phyloP scores from a whole-genome alignment of 2,113 vertebrate genomes.

The Poicephalus gulielmi region DNA sequence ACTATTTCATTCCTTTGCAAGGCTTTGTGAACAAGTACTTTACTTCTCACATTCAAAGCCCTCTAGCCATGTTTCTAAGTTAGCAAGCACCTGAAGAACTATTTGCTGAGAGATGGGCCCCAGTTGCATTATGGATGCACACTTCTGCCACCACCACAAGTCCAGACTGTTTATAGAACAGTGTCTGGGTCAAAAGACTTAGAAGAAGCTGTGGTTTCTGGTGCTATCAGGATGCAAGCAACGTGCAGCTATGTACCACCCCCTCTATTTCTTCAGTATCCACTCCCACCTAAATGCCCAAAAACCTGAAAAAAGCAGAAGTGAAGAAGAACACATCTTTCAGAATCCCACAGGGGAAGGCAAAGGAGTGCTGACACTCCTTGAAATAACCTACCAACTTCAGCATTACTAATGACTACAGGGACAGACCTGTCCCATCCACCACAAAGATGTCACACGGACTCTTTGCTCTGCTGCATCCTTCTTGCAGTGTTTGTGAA shows the following conservation, averaged over 20 bases:
- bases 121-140: neutral
- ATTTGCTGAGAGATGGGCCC: neutral
- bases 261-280: neutral
- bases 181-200: neutral
- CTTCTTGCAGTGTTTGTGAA: neutral
- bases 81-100: neutral
- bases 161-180: neutral
- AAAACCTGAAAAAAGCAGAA: neutral
- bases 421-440: neutral
- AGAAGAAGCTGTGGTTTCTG: neutral
- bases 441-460: neutral
- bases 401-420: neutral
- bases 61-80: neutral
- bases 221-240: neutral
- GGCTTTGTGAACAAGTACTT: neutral
- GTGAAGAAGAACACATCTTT: neutral
- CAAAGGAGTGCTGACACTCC: neutral
- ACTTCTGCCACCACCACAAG: neutral
- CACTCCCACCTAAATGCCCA: neutral
- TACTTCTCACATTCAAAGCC: neutral
- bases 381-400: neutral
- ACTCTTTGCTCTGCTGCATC: neutral
- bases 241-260: neutral
- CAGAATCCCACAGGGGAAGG: neutral
- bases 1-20: constrained; percentile 20